phyloP scores from a whole-genome alignment of 1,140 invertebrate species.

The Cherax destructor region DNA sequence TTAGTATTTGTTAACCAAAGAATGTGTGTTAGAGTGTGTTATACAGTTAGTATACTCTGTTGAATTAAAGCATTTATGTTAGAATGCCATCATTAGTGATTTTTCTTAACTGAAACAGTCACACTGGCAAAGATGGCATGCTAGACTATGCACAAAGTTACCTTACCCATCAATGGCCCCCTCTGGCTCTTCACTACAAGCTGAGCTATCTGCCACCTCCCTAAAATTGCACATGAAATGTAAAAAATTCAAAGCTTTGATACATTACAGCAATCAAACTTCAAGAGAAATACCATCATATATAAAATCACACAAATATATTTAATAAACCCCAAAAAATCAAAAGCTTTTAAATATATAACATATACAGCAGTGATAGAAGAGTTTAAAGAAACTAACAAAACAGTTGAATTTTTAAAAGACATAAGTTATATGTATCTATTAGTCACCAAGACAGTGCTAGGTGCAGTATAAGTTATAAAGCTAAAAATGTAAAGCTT shows the following conservation, averaged over 20 bases:
- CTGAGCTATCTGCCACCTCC: conserved; percentile 48
- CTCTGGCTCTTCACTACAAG: conserved; percentile 43
- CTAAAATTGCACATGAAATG: conserved; percentile 33
- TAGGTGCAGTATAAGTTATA: too few species aligned
- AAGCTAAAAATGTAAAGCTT: too few species aligned
- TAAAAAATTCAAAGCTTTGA: neutral
- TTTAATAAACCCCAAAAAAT: neutral
- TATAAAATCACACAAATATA: neutral
- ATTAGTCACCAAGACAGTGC: too few species aligned
- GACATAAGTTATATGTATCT: too few species aligned
- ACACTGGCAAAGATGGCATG: neutral
- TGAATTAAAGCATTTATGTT: neutral
- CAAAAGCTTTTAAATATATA: too few species aligned
- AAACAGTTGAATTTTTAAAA: too few species aligned
- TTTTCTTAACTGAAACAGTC: neutral
- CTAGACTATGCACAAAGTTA: neutral
- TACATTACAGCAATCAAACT: neutral
- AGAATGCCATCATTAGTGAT: neutral
- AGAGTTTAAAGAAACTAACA: too few species aligned
- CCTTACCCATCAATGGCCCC: conserved; percentile 43
- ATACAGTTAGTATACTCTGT: too few species aligned
- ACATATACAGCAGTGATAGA: too few species aligned
- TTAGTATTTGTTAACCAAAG: too few species aligned
- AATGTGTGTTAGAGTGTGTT: too few species aligned
- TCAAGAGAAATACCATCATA: neutral